A percentile compares a stretch with the other conserved stretches of the same genome.
Conservation (phyloP, 2,113 vertebrate species). For the Gnathonemus longibarbis region DNA sequence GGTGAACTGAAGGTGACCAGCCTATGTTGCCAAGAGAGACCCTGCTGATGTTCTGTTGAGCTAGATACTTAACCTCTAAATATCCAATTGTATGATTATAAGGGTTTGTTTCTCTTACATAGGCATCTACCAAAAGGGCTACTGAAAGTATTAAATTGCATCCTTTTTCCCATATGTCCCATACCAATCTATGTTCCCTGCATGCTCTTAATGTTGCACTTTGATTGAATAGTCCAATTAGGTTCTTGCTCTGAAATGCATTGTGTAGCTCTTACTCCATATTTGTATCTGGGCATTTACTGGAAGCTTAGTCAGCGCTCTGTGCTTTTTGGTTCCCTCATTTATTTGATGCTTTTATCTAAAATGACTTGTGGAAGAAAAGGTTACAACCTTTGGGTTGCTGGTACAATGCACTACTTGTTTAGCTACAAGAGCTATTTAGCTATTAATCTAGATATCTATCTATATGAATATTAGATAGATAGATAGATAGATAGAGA, state of each 20-base stretch:
- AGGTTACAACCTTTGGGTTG: not conserved
- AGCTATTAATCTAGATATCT: not conserved
- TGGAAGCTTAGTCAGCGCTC: not conserved
- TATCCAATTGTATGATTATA: not conserved
- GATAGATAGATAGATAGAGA: not conserved
- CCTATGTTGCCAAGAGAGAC: not conserved
- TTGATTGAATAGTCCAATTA: not conserved
- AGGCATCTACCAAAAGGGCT: not conserved
- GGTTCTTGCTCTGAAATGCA: not conserved
- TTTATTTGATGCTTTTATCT: not conserved
- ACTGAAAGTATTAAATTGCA: not conserved
- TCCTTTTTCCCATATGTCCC: not conserved
- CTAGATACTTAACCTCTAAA: not conserved
- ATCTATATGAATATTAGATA: not conserved
- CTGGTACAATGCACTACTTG: not conserved
- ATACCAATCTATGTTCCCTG: not conserved
- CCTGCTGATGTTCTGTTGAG: not conserved
- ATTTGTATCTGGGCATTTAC: not conserved
- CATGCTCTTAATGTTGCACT: not conserved
- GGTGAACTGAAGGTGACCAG: not conserved
- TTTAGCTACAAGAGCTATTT: not conserved
- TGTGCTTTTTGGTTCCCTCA: not conserved
- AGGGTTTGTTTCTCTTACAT: not conserved
- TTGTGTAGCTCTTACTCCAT: not conserved
- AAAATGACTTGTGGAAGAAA: not conserved